Conservation (phyloP, 2,888 invertebrate species). For the Phyto melanocephala region DNA sequence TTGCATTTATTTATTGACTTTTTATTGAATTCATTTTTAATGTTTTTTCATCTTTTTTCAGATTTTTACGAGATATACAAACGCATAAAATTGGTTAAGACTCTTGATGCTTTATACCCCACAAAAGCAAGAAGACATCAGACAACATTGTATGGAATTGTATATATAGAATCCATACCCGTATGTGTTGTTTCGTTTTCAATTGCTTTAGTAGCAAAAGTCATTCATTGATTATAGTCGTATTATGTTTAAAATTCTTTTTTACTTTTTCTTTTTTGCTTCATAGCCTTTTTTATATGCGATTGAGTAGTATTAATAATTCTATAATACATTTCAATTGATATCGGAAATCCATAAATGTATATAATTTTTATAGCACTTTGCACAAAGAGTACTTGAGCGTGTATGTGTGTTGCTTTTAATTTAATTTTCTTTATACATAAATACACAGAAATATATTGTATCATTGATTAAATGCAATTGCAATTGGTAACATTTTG, state of each 20-base stretch:
- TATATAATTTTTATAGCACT: slow-evolving; percentile 37
- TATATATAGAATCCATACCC: not conserved
- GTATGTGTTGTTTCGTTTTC: slow-evolving; percentile 26
- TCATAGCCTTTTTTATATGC: not conserved
- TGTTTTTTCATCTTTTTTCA: not conserved
- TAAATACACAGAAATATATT: not conserved
- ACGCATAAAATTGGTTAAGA: slow-evolving; percentile 28
- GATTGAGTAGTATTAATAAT: slow-evolving; percentile 24
- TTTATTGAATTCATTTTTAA: slow-evolving; percentile 45
- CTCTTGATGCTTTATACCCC: not conserved
- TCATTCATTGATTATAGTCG: slow-evolving; percentile 49
- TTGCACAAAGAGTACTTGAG: slow-evolving; percentile 9
- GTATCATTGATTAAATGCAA: slow-evolving; percentile 30
- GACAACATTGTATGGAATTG: slow-evolving; percentile 9
- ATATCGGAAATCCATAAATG: slow-evolving; percentile 58
- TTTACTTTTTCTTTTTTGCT: not conserved
- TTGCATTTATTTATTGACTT: slow-evolving; percentile 55
- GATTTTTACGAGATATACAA: slow-evolving; percentile 10
- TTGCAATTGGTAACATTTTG: slow-evolving; percentile 34
- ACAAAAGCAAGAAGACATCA: not conserved
- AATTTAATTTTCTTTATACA: slow-evolving; percentile 22
- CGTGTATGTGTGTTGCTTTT: not conserved
- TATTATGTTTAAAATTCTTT: slow-evolving; percentile 37
- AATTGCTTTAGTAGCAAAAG: slow-evolving; percentile 40
- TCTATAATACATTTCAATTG: slow-evolving; percentile 52